These are phyloP conservation scores for Eufriesea mexicana DNA, from an alignment of 1,140 invertebrate genomes.

Conservation along the genomic window DNA sequence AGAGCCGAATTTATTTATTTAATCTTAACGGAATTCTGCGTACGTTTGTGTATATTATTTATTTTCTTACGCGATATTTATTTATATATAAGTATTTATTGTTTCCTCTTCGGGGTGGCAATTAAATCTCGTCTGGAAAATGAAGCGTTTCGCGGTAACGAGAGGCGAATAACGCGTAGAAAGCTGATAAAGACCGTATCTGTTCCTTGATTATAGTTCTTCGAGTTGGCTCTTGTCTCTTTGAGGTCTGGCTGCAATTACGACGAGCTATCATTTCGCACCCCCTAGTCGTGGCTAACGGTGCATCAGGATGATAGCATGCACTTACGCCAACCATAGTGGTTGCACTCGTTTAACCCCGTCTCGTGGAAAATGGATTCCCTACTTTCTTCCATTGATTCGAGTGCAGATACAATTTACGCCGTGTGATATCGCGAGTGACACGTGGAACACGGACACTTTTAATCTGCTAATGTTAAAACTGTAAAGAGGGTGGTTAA, in stretches of 20 bases:
- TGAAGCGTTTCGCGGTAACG: neutral
- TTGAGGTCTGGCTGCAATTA: conserved; percentile 40
- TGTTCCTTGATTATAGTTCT: conserved; percentile 29
- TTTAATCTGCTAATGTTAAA: too few relatives aligned
- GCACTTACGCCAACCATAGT: conserved; percentile 33
- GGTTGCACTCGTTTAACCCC: conserved; percentile 41
- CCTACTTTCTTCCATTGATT: conserved; percentile 1
- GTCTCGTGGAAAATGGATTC: conserved; percentile 13
- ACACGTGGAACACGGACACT: neutral
- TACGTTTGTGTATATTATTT: too few relatives aligned
- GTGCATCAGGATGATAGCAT: conserved; percentile 41
- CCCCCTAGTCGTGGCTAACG: conserved; percentile 19
- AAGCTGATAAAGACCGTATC: conserved; percentile 9
- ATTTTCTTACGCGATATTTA: too few relatives aligned
- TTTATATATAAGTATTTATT: too few relatives aligned
- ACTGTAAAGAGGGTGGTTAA: too few relatives aligned
- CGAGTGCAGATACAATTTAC: neutral
- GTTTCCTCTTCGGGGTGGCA: too few relatives aligned
- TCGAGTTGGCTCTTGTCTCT: conserved; percentile 24
- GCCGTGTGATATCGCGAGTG: neutral
- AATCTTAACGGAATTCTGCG: too few relatives aligned
- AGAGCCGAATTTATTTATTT: too few relatives aligned
- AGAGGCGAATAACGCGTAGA: too few relatives aligned
- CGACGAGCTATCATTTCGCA: conserved; percentile 29
- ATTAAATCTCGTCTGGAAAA: neutral